Percentiles rank a stretch among this genome's conserved stretches.
These are phyloP conservation scores for Junonia oenone DNA, from an alignment of 2,888 invertebrate species.

Conservation along the genomic window DNA sequence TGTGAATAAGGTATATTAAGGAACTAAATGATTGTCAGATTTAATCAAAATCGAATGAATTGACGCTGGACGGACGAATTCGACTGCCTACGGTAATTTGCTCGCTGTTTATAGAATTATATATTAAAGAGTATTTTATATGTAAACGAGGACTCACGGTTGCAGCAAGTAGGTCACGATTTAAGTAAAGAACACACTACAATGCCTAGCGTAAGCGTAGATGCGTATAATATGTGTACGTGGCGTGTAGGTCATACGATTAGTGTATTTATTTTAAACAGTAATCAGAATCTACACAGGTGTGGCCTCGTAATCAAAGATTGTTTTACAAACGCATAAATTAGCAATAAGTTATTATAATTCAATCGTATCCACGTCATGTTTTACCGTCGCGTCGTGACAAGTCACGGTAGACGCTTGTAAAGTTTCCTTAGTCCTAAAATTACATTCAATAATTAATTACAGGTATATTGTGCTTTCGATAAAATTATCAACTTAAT, in stretches of 20 bases:
- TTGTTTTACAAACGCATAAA: constrained; percentile 43
- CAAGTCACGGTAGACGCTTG: constrained; percentile 11
- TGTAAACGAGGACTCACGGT: no score
- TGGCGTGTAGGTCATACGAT: constrained; percentile 4
- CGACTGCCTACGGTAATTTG: no score
- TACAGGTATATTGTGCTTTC: not conserved
- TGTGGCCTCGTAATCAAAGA: constrained; percentile 31
- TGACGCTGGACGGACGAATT: no score
- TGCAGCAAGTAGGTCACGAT: no score
- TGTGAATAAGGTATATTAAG: no score
- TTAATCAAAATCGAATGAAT: no score
- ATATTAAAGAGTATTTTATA: no score
- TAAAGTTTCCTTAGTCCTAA: constrained; percentile 6
- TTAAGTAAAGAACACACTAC: no score
- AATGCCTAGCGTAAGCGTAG: not conserved
- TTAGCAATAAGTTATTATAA: constrained; percentile 51
- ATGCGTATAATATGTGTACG: not conserved
- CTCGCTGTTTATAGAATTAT: no score
- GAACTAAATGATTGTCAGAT: no score
- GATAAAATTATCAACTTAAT: not conserved
- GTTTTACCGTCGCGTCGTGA: constrained; percentile 16
- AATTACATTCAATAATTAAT: constrained; percentile 1
- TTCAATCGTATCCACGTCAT: constrained; percentile 30
- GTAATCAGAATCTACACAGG: constrained; percentile 24
- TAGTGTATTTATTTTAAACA: constrained; percentile 17